Base-by-base conservation (phyloP, 2,888 invertebrate species). In the Drosophila setosimentum region DNA sequence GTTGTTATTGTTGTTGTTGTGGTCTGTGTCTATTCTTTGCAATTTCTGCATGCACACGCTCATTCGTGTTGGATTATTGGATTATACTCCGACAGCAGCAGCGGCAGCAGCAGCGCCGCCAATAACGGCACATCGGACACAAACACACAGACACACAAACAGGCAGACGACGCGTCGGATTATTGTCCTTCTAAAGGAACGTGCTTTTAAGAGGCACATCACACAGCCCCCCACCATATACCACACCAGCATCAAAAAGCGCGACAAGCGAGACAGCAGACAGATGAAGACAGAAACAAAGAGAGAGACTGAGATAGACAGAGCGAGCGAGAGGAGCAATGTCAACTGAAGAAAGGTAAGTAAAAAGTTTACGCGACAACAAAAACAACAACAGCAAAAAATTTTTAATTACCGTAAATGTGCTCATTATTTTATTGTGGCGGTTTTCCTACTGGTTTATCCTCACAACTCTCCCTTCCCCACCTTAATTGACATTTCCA, bases 31-130 rank as follows among this genome's bases (percentile, higher is more conserved):
- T 90, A 85, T 85, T 89, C 83, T 89, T 89, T 88, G 80, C 82
- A 80, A 82, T 82, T 85, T 82, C 76, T 78, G 82, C 85, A 77
- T 87, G 78, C 79, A 79, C 89, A 90, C 85, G 91, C 87, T 82
- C 77, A 75, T 87, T 90, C 89, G 87, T 83, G 84, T 90, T 87
- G 88, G 91, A 87, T 87, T 87, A 89, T 89, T 89, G 87, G 88
- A 91, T 87, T 87, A 87, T 83, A 89, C 89, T 78, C 51, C 73
- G 71, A 55, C 32, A 68, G 54, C 68, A 53, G 51, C 48, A 57
- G 35, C 73, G 81, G 68, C 68, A 66, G 60, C 53, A n/a, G 73
- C 68, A 67, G 72, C 90, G 83, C 72, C 87, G 81, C 79, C 75
- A 79, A 79, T 75, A 80, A 79, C 80, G 82, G 79, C 67, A 75